A percentile compares a stretch with the other conserved stretches of the same genome.
Conservation (phyloP, 2,113 vertebrate species). For the Philantomba maxwellii region DNA sequence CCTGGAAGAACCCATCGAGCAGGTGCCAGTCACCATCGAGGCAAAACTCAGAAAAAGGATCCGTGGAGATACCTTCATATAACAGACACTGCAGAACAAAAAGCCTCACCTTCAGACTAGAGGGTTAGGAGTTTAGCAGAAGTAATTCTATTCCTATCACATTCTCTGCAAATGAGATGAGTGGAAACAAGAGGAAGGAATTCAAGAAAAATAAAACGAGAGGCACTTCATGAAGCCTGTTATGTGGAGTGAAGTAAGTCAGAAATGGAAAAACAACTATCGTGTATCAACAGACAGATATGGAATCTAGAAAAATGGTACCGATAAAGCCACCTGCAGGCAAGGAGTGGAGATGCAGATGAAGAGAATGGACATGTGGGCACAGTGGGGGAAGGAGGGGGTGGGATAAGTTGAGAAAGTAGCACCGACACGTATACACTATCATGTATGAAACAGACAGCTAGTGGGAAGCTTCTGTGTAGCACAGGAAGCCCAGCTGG, state of each 20-base stretch:
- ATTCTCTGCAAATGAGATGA: neutral
- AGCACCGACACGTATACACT: neutral
- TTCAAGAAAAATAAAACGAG: neutral
- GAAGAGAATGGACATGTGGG: neutral
- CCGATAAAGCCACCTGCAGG: neutral
- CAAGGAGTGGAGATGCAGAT: neutral
- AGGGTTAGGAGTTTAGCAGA: neutral
- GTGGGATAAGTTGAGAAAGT: neutral
- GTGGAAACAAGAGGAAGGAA: neutral
- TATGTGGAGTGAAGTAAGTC: neutral
- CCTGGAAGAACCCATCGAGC: neutral
- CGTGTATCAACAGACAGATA: neutral
- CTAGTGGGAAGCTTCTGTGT: neutral
- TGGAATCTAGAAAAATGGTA: neutral
- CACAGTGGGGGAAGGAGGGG: neutral
- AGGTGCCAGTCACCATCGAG: neutral
- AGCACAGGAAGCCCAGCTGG: neutral
- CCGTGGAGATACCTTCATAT: neutral
- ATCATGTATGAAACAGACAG: neutral
- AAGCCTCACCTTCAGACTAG: neutral
- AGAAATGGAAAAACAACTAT: neutral
- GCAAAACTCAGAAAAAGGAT: neutral
- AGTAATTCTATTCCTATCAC: neutral
- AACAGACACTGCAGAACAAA: neutral
- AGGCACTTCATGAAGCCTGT: neutral